A percentile compares a stretch with the other conserved stretches of the same genome.
Evolutionary conservation across 2,113 vertebrate genomes (phyloP).

Genomic region (Cnemophilus loriae): DNA sequence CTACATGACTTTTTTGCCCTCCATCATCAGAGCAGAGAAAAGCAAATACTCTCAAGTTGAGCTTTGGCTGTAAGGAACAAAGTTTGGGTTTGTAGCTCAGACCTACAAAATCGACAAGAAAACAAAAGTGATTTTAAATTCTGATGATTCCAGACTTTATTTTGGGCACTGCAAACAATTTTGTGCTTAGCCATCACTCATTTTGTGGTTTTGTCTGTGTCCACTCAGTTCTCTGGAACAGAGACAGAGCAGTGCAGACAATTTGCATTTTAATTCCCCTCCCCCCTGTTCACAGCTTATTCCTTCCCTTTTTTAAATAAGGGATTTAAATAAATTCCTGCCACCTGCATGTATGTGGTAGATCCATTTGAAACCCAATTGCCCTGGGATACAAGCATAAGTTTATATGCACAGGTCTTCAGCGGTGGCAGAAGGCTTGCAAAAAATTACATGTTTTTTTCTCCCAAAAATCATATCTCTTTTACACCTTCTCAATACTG

Average conservation of each 20-base stretch:
- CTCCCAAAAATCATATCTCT: neutral
- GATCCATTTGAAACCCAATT: neutral
- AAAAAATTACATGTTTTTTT: neutral
- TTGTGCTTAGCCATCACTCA: neutral
- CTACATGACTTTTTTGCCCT: constrained; percentile 2
- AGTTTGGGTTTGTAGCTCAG: neutral
- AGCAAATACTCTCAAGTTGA: neutral
- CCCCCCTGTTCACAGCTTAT: neutral
- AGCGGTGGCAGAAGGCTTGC: neutral
- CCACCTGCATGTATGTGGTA: neutral
- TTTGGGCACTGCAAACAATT: neutral
- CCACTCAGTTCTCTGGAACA: neutral
- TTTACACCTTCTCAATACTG: neutral
- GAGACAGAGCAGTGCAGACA: neutral
- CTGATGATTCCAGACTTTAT: neutral
- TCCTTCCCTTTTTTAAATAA: neutral
- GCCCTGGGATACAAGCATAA: neutral
- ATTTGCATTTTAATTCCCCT: neutral
- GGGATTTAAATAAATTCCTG: too few species aligned
- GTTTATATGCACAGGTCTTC: neutral
- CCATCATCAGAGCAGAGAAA: neutral
- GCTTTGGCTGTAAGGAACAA: neutral
- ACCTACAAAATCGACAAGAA: neutral
- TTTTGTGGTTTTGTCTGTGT: neutral
- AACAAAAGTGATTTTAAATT: neutral